phyloP scores from a whole-genome alignment of 2,888 invertebrate genomes.

The Xylophagus ater region DNA sequence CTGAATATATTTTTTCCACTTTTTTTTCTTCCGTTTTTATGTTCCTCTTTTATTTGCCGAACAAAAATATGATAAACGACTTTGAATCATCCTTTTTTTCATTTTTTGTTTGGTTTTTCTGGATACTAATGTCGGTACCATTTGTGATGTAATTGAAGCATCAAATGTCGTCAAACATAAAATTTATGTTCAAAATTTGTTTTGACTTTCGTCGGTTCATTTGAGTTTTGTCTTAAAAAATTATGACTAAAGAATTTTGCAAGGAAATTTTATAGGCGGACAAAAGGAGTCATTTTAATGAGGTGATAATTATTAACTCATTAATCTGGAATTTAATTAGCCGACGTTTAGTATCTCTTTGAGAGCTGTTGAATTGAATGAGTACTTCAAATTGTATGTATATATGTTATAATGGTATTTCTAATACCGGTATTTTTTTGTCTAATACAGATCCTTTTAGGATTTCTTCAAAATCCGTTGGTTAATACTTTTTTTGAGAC shows the following conservation, averaged over 20 bases:
- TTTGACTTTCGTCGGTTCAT: slow-evolving; percentile 15
- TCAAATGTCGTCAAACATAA: slow-evolving; percentile 17
- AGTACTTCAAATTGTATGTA: too few species aligned
- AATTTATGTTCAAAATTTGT: slow-evolving; percentile 22
- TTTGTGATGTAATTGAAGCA: slow-evolving; percentile 15
- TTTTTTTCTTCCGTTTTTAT: not conserved
- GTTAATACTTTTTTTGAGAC: too few species aligned
- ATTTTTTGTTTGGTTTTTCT: slow-evolving; percentile 1
- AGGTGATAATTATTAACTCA: not conserved
- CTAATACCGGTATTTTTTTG: too few species aligned
- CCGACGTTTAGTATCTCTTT: too few species aligned
- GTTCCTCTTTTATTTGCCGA: not conserved
- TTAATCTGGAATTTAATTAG: not conserved
- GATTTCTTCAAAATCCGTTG: too few species aligned
- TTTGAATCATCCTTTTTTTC: too few species aligned
- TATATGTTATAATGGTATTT: too few species aligned
- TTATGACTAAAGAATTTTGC: not conserved
- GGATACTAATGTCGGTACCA: slow-evolving; percentile 15
- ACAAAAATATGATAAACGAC: too few species aligned
- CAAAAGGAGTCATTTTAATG: not conserved
- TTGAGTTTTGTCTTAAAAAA: not conserved
- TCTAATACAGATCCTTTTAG: too few species aligned
- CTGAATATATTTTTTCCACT: not conserved
- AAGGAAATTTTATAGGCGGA: not conserved
- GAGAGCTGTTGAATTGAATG: too few species aligned